phyloP scores from a whole-genome alignment of 2,113 vertebrate genomes.

The Rhinolophus ferrumequinum region DNA sequence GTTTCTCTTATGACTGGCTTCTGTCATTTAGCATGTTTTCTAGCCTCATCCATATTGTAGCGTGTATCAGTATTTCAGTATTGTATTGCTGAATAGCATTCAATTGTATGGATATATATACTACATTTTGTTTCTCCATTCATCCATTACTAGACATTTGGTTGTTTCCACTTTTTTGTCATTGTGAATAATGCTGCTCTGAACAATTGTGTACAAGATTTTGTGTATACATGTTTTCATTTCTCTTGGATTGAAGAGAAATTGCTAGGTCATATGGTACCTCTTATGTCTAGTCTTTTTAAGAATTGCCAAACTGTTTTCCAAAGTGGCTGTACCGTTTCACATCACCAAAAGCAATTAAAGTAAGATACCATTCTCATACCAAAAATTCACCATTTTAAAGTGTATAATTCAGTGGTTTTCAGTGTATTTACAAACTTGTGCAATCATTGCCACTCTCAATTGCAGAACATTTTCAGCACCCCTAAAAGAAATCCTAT shows the following conservation, averaged over 20 bases:
- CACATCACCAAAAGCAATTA: background rate
- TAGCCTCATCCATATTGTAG: background rate
- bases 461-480: background rate
- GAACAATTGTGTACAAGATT: background rate
- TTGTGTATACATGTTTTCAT: background rate
- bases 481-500: background rate
- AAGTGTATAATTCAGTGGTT: too few relatives aligned
- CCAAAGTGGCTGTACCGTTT: background rate
- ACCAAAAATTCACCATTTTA: background rate
- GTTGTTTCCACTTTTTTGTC: background rate
- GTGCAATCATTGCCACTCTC: background rate
- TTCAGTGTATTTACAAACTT: background rate
- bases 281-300: background rate
- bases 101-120: background rate
- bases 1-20: too few relatives aligned
- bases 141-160: background rate
- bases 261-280: background rate
- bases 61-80: background rate
- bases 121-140: background rate
- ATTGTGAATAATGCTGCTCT: background rate
- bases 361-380: background rate
- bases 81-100: background rate
- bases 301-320: background rate
- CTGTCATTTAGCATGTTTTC: background rate
- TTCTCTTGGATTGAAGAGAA: background rate